Conservation (phyloP, 2,113 vertebrate genomes). For the Rhea pennata region DNA sequence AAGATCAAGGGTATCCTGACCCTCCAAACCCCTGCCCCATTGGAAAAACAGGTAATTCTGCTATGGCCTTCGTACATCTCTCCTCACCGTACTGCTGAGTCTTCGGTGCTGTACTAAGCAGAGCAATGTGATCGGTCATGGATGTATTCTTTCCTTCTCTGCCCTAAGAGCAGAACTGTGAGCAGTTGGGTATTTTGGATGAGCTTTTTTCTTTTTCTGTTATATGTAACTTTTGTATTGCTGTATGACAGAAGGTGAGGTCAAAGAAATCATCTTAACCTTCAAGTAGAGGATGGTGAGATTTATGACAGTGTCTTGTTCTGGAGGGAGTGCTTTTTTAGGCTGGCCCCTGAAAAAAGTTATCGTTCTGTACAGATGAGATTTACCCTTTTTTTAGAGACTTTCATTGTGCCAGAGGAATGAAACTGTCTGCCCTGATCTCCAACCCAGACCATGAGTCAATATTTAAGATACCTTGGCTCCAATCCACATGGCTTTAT, state of each 20-base stretch:
- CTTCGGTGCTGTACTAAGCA: not conserved
- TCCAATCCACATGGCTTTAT: not conserved
- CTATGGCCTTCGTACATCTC: not conserved
- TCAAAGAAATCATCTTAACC: not conserved
- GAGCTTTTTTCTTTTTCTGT: not conserved
- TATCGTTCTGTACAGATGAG: conserved; percentile 13
- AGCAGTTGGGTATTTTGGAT: not conserved
- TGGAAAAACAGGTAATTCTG: conserved; percentile 88
- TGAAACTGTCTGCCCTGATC: conserved; percentile 61
- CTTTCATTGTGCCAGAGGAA: conserved; percentile 52
- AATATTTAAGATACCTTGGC: conserved; percentile 67
- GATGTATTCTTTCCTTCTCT: not conserved
- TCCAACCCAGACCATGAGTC: conserved; percentile 62
- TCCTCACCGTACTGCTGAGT: not conserved
- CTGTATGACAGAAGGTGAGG: not conserved
- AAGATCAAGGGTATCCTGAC: conserved; percentile 96
- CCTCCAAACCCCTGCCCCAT: conserved; percentile 96
- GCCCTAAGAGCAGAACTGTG: not conserved
- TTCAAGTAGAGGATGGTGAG: not conserved
- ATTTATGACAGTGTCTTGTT: not conserved
- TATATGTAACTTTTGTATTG: not conserved
- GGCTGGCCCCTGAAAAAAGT: conserved; percentile 16
- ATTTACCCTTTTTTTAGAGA: conserved; percentile 43
- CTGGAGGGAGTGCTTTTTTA: not conserved
- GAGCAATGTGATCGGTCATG: not conserved